Percentiles rank a stretch among this genome's conserved stretches.
Evolutionary conservation across 2,113 vertebrate genomes (phyloP).

Genomic region (Tragelaphus imberbis): DNA sequence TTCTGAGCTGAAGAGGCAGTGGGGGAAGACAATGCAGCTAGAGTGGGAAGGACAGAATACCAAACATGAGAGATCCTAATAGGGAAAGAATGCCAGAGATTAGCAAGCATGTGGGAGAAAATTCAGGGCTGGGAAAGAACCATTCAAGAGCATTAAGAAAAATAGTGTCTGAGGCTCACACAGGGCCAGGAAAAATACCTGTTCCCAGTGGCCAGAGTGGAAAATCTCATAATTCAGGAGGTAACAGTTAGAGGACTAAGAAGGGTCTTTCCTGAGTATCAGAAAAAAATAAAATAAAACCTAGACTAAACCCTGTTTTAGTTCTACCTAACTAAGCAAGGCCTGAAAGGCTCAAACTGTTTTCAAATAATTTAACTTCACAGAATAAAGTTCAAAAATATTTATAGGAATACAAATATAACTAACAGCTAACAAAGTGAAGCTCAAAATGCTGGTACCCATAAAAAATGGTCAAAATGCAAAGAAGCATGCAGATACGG

Average conservation of each 20-base stretch:
- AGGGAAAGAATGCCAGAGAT: background rate
- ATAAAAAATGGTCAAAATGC: background rate
- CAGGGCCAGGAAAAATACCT: background rate
- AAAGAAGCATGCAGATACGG: background rate
- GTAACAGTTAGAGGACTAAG: background rate
- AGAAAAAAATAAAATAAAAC: background rate
- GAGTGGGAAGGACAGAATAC: background rate
- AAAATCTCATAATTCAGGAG: background rate
- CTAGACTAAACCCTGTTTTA: background rate
- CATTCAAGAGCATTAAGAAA: background rate
- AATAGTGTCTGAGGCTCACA: background rate
- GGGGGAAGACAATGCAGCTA: background rate
- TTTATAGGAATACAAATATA: background rate
- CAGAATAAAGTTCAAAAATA: background rate
- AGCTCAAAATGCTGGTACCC: background rate
- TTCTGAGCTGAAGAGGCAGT: background rate
- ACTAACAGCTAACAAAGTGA: background rate
- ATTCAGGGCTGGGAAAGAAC: background rate
- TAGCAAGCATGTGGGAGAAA: background rate
- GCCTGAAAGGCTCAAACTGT: background rate
- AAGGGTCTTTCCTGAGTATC: background rate
- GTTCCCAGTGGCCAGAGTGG: background rate
- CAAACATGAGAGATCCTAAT: background rate
- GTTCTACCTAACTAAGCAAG: background rate
- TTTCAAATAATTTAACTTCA: conserved; percentile 9